Evolutionary conservation across 2,113 vertebrate species (phyloP).

Genomic region (Hypomesus transpacificus): DNA sequence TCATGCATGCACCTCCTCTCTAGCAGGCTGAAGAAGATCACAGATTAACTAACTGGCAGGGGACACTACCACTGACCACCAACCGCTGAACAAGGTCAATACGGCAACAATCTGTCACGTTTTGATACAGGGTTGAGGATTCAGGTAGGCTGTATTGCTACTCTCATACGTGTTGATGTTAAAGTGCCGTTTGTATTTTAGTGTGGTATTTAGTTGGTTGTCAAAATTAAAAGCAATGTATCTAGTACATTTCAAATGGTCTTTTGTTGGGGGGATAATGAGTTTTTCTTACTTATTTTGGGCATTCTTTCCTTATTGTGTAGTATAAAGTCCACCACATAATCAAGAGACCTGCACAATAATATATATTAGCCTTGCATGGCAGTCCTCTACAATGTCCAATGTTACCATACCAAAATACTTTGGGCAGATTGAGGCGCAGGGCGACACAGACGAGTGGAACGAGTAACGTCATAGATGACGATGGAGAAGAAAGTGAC

Average conservation of each 20-base stretch:
- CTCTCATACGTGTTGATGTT: background rate
- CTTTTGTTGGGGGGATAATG: too few relatives aligned
- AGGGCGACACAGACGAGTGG: constrained; percentile 11
- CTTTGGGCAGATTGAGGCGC: background rate
- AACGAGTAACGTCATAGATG: constrained; percentile 40
- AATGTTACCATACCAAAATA: too few relatives aligned
- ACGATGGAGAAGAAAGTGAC: constrained; percentile 50
- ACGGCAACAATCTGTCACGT: background rate
- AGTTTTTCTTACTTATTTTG: too few relatives aligned
- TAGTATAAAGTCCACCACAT: too few relatives aligned
- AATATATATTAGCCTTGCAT: too few relatives aligned
- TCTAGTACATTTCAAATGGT: too few relatives aligned
- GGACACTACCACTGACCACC: background rate
- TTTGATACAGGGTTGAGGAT: background rate
- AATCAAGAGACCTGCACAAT: too few relatives aligned
- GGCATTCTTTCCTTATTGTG: too few relatives aligned
- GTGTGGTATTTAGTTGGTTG: background rate
- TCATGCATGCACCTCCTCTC: constrained; percentile 8
- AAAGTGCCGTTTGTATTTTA: background rate
- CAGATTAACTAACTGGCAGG: constrained; percentile 11
- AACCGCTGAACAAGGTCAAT: background rate
- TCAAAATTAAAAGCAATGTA: background rate
- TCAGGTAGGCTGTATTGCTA: constrained; percentile 11
- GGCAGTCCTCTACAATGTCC: too few relatives aligned
- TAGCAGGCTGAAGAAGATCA: constrained; percentile 13